Conservation (phyloP, 2,113 vertebrate genomes). For the Helogale parvula region DNA sequence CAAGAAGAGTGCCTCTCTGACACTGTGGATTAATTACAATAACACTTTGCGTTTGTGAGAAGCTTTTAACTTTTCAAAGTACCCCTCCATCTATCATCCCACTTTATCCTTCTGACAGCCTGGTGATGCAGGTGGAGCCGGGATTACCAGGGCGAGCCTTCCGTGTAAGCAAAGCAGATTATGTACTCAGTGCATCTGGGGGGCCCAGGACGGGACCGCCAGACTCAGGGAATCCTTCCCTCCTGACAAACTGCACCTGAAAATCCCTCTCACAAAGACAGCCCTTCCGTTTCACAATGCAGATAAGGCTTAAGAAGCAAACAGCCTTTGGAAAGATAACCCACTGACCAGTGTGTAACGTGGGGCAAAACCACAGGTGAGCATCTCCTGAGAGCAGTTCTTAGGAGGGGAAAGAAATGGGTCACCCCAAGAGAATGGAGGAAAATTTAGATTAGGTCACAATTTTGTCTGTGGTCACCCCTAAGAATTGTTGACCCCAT, state of each 20-base stretch:
- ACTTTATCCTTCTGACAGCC: conserved; percentile 64
- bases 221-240: conserved; percentile 30
- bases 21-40: conserved; percentile 59
- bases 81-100: conserved; percentile 54
- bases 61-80: conserved; percentile 73
- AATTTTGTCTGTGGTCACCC: not conserved
- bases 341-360: not conserved
- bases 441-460: not conserved
- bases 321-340: not conserved
- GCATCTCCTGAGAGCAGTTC: not conserved
- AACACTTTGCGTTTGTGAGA: conserved; percentile 53
- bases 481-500: not conserved
- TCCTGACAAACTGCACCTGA: conserved; percentile 36
- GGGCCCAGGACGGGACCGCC: conserved; percentile 5
- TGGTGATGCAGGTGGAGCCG: not conserved
- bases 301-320: conserved; percentile 5
- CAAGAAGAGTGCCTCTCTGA: conserved; percentile 19
- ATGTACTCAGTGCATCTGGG: not conserved
- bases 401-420: not conserved
- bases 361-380: not conserved
- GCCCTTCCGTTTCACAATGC: not conserved
- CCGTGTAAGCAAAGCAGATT: conserved; percentile 25
- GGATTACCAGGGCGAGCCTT: conserved; percentile 21
- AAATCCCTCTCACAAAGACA: conserved; percentile 29
- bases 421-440: not conserved